Base-by-base conservation (phyloP, 2,113 vertebrate genomes). In the Arvicanthis niloticus region DNA sequence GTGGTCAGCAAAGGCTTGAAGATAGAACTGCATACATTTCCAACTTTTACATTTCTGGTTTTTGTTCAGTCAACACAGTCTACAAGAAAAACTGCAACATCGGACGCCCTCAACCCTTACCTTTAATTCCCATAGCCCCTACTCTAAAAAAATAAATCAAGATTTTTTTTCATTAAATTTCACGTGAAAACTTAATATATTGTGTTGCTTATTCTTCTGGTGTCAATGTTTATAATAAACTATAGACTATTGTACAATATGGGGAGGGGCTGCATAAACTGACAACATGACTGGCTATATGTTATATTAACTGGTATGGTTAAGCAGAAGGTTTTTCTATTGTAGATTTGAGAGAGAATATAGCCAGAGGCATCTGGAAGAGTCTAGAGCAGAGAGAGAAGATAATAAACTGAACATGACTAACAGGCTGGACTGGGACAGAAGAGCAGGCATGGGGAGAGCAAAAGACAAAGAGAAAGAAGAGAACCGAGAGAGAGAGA, bases 181-280 rank as follows among this genome's bases (percentile, higher is more conserved):
- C 80, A 78, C 80, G 58, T 21, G 77, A 21, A 81, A 93, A 62
- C 22, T 34, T 89, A 42, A 68, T 51, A 65, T 70, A 51, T 67
- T 7, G 34, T 42, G 22, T 4, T 29, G 22, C 75, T 93, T 68
- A 84, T 67, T 91, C 7, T 91, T 80, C 56, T 31, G 16, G 37
- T 68, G 26, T 72, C 75, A 58, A 3, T 81, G 48, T 89, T 87
- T 45, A 82, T 87, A 81, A 89, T 78, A 93, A 65, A 91, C 21
- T 15, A 9, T 7, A 88, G 72, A 68, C 42, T 89, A 42, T 78
- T 58, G n/a, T 40, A 51, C 42, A 31, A 24, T 40, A 19, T 17
- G 53, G 65, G 51, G 34, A n/a, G 68, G n/a, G 10, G 10, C 51
- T 60, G 80, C 10, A 42, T 29, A 62, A 10, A 10, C 58, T 62